A percentile compares a stretch with the other conserved stretches of the same genome.
Conservation (phyloP, 2,888 invertebrate genomes). For the Pyrrhia umbra region DNA sequence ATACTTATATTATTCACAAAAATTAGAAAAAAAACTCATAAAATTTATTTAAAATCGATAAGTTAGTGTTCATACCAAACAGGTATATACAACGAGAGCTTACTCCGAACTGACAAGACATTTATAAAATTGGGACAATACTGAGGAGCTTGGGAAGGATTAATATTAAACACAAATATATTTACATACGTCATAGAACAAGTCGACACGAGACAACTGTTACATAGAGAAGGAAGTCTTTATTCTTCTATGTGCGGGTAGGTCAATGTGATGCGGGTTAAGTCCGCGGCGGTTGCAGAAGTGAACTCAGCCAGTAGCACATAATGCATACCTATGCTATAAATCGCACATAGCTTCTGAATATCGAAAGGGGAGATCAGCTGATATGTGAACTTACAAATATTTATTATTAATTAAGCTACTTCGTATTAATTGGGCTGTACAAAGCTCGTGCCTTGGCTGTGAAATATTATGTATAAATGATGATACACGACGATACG, state of each 20-base stretch:
- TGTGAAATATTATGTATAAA: background rate
- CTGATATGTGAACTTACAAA: too few species aligned
- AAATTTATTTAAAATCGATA: background rate
- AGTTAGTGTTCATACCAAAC: constrained; percentile 27
- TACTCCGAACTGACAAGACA: constrained; percentile 32
- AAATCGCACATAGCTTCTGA: background rate
- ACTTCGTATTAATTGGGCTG: too few species aligned
- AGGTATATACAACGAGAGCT: constrained; percentile 26
- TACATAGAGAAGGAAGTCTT: constrained; percentile 9
- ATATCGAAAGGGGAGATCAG: too few species aligned
- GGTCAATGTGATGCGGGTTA: background rate
- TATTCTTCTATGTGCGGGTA: background rate
- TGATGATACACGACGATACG: background rate
- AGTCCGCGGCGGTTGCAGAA: background rate
- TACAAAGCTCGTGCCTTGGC: too few species aligned
- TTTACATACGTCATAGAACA: constrained; percentile 49
- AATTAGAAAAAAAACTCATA: too few species aligned
- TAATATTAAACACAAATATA: constrained; percentile 53
- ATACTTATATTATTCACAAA: too few species aligned
- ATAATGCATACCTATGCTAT: background rate
- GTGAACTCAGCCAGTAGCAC: background rate
- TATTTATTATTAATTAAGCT: too few species aligned
- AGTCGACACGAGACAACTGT: constrained; percentile 43
- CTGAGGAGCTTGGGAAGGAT: constrained; percentile 35
- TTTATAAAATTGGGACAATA: constrained; percentile 36